Base-by-base conservation (phyloP, 1,140 invertebrate genomes). In the Megalopta genalis region DNA sequence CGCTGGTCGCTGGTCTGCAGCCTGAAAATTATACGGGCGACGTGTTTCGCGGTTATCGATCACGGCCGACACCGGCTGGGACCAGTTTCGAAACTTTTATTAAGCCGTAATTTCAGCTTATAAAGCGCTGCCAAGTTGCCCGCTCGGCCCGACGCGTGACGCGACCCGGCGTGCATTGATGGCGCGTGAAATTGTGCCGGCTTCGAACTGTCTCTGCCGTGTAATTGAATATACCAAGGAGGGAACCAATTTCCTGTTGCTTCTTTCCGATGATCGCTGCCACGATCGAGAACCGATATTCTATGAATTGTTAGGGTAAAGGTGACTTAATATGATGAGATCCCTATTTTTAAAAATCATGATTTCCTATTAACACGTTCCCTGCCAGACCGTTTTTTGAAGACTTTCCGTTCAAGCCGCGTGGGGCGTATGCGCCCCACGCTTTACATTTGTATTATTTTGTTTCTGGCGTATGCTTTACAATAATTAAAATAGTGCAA, bases 71-170 rank as follows among this genome's bases (percentile, higher is more conserved):
- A 23, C 39, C 25, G 39, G 16, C 32, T 10, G 18, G 46, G 37
- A 46, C 49, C 23, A 21, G n/a, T 57, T 42, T 37, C 62, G 49
- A 54, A 66, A 77, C 76, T 77, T 77, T 77, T 77, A 77, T 77
- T 77, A 71, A 77, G 76, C 64, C 76, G 68, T 77, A 64, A 64
- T 77, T 77, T 71, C 59, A 54, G 68, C 76, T 77, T 77, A 54
- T 64, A 77, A 77, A 77, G 60, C 59, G 49, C 72, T 60, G 60
- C 69, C 27, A 78, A 78, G 60, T 78, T 65, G 57, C 37, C 3
- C 27, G 42, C 32, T 4, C 32, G 4, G 32, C 1, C 32, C 32
- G 32, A 32, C 32, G 32, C 4, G 32, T 4, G 59, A n/a, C 64
- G 49, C 32, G 49, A 18, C 52, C 32, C 52, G 54, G 54, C 54